phyloP scores from a whole-genome alignment of 2,888 invertebrate species.

The Andrena chrysosceles region DNA sequence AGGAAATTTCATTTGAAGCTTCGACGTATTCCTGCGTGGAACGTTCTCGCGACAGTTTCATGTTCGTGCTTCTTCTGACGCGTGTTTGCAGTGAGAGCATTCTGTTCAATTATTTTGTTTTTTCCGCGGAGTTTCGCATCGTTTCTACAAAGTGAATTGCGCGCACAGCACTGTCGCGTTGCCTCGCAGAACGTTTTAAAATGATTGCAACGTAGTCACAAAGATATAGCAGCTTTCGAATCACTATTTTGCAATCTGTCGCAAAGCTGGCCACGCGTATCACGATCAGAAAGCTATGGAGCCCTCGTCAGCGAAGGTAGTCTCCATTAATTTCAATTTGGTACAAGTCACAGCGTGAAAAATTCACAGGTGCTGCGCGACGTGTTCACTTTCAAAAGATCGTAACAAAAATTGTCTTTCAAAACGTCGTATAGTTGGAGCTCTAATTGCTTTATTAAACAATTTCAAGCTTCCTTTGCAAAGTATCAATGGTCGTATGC shows the following conservation, averaged over 20 bases:
- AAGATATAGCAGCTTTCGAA: neutral
- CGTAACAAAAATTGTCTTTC: neutral
- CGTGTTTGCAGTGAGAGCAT: neutral
- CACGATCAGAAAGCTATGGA: neutral
- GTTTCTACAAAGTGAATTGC: neutral
- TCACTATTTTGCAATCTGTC: neutral
- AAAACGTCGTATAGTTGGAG: too few species aligned
- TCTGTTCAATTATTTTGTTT: conserved; percentile 3
- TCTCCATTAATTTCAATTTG: neutral
- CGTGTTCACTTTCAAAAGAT: neutral
- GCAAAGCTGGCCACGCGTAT: neutral
- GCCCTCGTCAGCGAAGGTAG: neutral
- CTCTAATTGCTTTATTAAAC: too few species aligned
- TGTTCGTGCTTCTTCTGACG: too few species aligned
- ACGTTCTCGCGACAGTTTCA: neutral
- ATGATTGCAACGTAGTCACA: conserved; percentile 23
- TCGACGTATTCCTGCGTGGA: neutral
- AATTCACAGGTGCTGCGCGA: neutral
- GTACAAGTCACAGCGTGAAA: neutral
- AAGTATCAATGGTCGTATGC: too few species aligned
- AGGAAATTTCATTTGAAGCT: neutral
- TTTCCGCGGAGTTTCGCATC: neutral
- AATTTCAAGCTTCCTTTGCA: too few species aligned
- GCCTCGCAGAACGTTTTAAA: conserved; percentile 8
- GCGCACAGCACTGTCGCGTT: neutral